Conservation (phyloP, 1,140 invertebrate genomes). For the Trichonephila clavata region DNA sequence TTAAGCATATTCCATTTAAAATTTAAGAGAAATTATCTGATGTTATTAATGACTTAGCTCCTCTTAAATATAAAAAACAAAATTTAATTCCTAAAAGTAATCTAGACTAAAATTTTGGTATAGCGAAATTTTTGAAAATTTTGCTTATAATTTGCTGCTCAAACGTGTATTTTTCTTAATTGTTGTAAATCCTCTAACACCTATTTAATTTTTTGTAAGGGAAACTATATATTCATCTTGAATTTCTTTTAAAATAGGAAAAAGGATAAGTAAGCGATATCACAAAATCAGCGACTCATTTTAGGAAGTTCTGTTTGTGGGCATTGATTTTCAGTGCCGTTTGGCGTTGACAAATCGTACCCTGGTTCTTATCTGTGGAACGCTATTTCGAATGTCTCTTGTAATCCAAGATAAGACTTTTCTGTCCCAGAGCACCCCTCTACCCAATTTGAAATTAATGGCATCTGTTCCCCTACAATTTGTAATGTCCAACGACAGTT, state of each 20-base stretch:
- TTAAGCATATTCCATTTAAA: too few relatives aligned
- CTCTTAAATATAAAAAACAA: too few relatives aligned
- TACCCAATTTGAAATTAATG: conserved; percentile 64
- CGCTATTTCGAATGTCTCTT: conserved; percentile 47
- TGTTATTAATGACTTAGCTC: too few relatives aligned
- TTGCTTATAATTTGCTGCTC: too few relatives aligned
- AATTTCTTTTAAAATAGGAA: not conserved
- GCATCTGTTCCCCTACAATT: not conserved
- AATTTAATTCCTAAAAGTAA: too few relatives aligned
- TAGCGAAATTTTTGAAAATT: too few relatives aligned
- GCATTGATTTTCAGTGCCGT: conserved; percentile 62
- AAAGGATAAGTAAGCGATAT: conserved; percentile 3
- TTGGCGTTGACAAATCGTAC: conserved; percentile 62
- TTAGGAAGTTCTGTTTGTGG: not conserved
- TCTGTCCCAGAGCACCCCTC: not conserved
- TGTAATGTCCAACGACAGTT: not conserved
- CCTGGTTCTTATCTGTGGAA: conserved; percentile 51
- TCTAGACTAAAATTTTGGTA: too few relatives aligned
- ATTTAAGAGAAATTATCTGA: too few relatives aligned
- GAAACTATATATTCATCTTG: too few relatives aligned
- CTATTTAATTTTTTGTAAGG: too few relatives aligned
- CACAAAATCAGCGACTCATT: not conserved
- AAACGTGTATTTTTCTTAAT: too few relatives aligned
- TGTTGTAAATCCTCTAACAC: too few relatives aligned
- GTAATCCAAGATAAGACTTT: conserved; percentile 34